phyloP scores from a whole-genome alignment of 2,888 invertebrate species.

The Miltochrista miniata region DNA sequence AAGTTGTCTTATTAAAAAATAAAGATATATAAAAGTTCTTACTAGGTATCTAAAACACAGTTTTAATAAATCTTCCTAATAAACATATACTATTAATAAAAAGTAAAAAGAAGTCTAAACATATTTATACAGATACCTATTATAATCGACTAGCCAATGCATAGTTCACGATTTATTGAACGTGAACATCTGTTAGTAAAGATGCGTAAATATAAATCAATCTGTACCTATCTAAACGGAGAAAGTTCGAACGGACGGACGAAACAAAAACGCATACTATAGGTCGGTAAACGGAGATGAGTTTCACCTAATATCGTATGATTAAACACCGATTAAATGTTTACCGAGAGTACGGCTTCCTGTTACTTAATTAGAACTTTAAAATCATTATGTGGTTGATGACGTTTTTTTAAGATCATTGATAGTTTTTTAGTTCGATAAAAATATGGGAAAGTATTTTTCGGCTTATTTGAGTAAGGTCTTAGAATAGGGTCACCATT shows the following conservation, averaged over 20 bases:
- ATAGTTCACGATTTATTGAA: neutral
- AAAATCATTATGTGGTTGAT: slow-evolving; percentile 26
- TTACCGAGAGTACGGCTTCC: slow-evolving; percentile 63
- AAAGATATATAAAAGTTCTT: too few species aligned
- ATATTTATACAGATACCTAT: neutral
- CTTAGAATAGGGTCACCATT: too few species aligned
- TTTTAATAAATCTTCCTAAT: too few species aligned
- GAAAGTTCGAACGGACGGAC: slow-evolving; percentile 43
- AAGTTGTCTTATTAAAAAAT: too few species aligned
- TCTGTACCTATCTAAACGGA: slow-evolving; percentile 30
- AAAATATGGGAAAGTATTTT: too few species aligned
- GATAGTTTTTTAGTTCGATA: too few species aligned
- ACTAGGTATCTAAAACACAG: too few species aligned
- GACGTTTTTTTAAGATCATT: neutral
- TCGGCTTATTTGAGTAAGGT: too few species aligned
- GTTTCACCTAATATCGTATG: slow-evolving; percentile 75
- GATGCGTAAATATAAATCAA: slow-evolving; percentile 10
- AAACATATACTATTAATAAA: too few species aligned
- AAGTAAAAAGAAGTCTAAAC: neutral
- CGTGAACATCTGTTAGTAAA: neutral
- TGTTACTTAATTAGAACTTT: slow-evolving; percentile 47
- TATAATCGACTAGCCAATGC: neutral
- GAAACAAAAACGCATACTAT: slow-evolving; percentile 34
- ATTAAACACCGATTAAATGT: slow-evolving; percentile 70
- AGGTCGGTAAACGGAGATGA: slow-evolving; percentile 47